phyloP scores from a whole-genome alignment of 2,888 invertebrate genomes.

The Geotrupes spiniger region DNA sequence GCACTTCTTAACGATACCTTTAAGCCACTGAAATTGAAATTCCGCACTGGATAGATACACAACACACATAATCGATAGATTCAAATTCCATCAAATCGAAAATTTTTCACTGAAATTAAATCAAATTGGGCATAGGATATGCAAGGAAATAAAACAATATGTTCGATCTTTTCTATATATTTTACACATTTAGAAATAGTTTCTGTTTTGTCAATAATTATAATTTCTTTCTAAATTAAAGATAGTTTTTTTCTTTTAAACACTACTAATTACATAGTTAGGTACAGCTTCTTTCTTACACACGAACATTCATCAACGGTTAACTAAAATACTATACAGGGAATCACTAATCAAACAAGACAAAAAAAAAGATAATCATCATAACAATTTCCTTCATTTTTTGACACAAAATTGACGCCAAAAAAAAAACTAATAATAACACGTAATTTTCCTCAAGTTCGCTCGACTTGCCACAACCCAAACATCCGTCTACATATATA shows the following conservation, averaged over 20 bases:
- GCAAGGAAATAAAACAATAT: constrained; percentile 13
- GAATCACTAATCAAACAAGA: constrained; percentile 15
- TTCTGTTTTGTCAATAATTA: constrained; percentile 47
- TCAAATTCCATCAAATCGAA: too few species aligned
- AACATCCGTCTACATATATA: constrained; percentile 31
- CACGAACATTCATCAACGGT: constrained; percentile 34
- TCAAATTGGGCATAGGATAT: too few species aligned
- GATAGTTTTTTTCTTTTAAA: constrained; percentile 39
- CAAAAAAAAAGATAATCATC: constrained; percentile 7
- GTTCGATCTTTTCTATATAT: constrained; percentile 38
- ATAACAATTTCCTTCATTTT: constrained; percentile 2
- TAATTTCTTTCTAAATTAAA: constrained; percentile 47
- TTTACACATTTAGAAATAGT: constrained; percentile 52
- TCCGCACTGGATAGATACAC: too few species aligned
- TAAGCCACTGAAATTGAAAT: too few species aligned
- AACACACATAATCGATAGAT: too few species aligned
- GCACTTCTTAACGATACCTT: too few species aligned
- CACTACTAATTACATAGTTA: constrained; percentile 50
- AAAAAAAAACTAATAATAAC: too few species aligned
- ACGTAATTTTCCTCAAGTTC: not conserved
- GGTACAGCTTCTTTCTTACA: constrained; percentile 48
- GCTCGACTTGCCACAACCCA: constrained; percentile 25
- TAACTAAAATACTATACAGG: constrained; percentile 17
- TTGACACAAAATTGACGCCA: constrained; percentile 2
- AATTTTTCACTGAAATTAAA: too few species aligned